These are phyloP conservation scores for Zonotrichia leucophrys DNA, from an alignment of 2,113 vertebrate genomes.

Conservation along the genomic window DNA sequence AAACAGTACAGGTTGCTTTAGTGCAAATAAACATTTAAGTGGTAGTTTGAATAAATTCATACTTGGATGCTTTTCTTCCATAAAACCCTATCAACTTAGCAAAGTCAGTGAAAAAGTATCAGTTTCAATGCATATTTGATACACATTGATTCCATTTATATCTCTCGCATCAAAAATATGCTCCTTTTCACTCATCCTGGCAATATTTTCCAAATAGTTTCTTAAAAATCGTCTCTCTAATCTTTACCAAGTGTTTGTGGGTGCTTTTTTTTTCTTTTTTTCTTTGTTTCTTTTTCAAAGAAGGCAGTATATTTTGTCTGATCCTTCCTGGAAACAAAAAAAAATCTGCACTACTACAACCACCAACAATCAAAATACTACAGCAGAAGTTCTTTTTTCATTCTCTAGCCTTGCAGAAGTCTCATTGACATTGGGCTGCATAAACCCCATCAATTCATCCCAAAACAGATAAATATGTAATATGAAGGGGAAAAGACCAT, in stretches of 20 bases:
- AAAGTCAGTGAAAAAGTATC: background rate
- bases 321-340: background rate
- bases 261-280: rapidly evolving
- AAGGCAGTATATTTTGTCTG: background rate
- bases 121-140: background rate
- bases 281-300: background rate
- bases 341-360: background rate
- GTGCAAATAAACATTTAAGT: background rate
- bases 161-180: background rate
- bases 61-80: background rate
- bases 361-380: background rate
- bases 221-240: background rate
- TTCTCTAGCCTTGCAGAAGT: background rate
- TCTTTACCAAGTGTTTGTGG: background rate
- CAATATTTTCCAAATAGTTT: background rate
- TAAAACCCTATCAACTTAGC: background rate
- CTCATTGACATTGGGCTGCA: background rate
- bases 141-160: background rate
- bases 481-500: background rate
- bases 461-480: background rate
- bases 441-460: background rate
- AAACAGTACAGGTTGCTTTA: background rate
- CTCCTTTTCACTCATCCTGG: constrained; percentile 3
- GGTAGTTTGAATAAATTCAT: background rate
- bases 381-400: background rate